Evolutionary conservation across 2,113 vertebrate species (phyloP).

Genomic region (Pangasianodon gigas): DNA sequence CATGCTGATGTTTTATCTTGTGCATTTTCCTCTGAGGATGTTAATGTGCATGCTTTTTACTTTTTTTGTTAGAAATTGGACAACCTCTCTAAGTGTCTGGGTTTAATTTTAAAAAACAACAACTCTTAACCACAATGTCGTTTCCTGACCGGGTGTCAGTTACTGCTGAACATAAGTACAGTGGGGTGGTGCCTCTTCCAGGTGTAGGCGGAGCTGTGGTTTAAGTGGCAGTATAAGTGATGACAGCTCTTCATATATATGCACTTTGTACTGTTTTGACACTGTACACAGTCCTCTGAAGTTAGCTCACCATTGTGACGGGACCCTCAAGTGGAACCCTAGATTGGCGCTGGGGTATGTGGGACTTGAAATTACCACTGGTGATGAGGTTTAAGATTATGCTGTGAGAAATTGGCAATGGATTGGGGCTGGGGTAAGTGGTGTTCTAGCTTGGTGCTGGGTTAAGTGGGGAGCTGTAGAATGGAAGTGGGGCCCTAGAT

Average conservation of each 20-base stretch:
- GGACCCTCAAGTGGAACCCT: not conserved
- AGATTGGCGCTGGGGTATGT: constrained; percentile 20
- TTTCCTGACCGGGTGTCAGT: not conserved
- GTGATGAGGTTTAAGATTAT: not conserved
- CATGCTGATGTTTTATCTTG: not conserved
- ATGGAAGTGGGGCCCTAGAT: not conserved
- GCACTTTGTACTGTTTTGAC: constrained; percentile 51
- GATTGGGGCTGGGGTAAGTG: not conserved
- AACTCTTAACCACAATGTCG: constrained; percentile 1
- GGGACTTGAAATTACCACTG: not conserved
- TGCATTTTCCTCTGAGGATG: not conserved
- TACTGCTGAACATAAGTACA: not conserved
- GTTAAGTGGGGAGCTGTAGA: not conserved
- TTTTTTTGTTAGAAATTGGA: not conserved
- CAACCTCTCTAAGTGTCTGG: not conserved
- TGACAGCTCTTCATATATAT: constrained; percentile 53
- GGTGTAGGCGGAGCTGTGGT: constrained; percentile 51
- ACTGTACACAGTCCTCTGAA: constrained; percentile 27
- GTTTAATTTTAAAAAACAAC: not conserved
- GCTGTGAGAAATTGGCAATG: not conserved
- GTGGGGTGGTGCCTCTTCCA: constrained; percentile 36
- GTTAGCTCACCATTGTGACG: constrained; percentile 47
- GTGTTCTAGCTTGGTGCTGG: not conserved
- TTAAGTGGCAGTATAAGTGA: constrained; percentile 70
- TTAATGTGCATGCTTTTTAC: not conserved